A percentile compares a stretch with the other conserved stretches of the same genome.
Conservation (phyloP, 2,797 vertebrate genomes). For the Arctocebus calabarensis region DNA sequence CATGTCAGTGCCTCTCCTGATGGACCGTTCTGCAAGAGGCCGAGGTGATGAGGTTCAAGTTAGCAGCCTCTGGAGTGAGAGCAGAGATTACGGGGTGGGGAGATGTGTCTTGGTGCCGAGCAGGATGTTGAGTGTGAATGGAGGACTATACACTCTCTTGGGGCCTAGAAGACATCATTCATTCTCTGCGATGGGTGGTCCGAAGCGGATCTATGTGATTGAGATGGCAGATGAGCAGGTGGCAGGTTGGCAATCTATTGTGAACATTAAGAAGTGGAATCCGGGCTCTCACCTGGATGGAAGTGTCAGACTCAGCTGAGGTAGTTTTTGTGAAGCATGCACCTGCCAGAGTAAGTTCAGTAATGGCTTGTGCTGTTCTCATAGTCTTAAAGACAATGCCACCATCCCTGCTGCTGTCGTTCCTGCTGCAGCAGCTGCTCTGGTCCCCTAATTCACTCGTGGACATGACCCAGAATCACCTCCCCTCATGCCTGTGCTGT, state of each 20-base stretch:
- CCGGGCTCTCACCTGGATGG: neutral
- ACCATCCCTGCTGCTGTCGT: neutral
- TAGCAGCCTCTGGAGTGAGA: neutral
- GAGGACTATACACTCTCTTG: neutral
- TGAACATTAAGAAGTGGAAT: neutral
- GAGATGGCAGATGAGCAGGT: no score
- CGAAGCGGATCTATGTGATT: neutral
- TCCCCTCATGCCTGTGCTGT: neutral
- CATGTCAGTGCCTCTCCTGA: neutral
- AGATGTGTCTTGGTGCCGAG: neutral
- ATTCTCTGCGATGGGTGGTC: neutral
- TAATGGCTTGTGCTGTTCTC: neutral
- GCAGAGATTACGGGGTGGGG: neutral
- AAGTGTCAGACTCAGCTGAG: neutral
- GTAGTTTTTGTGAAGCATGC: neutral
- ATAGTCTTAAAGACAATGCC: neutral
- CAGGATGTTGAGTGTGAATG: accelerated
- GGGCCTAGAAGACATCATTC: neutral
- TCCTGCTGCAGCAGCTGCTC: neutral
- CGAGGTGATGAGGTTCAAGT: neutral
- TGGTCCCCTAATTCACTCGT: neutral
- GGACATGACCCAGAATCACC: neutral
- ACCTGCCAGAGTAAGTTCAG: neutral
- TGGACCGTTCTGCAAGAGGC: neutral
- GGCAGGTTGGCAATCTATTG: neutral